Conservation (phyloP, 2,797 vertebrate species). For the Sitta carolinensis region DNA sequence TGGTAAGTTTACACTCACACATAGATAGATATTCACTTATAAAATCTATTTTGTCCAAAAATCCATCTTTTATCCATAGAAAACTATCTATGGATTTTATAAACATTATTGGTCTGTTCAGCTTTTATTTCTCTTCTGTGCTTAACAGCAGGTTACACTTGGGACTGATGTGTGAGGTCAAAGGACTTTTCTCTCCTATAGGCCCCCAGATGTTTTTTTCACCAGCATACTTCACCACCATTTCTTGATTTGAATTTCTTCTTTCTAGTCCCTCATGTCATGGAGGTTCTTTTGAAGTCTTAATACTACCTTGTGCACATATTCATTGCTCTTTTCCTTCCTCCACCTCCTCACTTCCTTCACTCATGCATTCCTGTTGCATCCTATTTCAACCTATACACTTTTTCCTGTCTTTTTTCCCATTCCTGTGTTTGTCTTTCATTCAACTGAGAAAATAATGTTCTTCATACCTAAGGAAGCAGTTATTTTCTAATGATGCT, state of each 20-base stretch:
- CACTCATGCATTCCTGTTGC: neutral
- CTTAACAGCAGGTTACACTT: neutral
- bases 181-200: neutral
- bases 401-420: neutral
- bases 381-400: neutral
- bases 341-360: neutral
- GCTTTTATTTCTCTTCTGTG: neutral
- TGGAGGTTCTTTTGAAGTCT: neutral
- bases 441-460: neutral
- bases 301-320: neutral
- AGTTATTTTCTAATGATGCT: neutral
- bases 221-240: neutral
- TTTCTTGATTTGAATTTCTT: constrained; percentile 4
- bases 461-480: neutral
- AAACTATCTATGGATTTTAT: neutral
- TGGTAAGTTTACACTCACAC: neutral
- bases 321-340: neutral
- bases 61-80: neutral
- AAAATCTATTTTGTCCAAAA: neutral
- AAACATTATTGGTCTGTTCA: neutral
- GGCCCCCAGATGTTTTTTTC: neutral
- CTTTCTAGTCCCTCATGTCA: neutral
- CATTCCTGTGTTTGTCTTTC: neutral
- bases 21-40: neutral
- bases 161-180: neutral